A percentile compares a stretch with the other conserved stretches of the same genome.
phyloP scores from a whole-genome alignment of 1,140 invertebrate genomes.

The Drosophila burlai region DNA sequence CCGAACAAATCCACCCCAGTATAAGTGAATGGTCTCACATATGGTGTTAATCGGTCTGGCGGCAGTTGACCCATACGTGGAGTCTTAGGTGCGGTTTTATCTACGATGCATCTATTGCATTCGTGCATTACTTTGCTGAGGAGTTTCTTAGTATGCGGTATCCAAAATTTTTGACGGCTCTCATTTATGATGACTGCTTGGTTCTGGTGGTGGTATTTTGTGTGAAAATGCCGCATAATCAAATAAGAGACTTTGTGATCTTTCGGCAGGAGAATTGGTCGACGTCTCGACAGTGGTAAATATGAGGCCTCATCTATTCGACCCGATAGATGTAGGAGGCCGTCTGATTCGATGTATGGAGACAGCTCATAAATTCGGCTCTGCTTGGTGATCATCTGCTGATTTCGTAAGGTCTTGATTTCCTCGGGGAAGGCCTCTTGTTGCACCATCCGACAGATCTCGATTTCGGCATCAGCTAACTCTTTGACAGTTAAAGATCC shows the following conservation, averaged over 20 bases:
- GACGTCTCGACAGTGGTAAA: not conserved
- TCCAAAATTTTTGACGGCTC: constrained; percentile 5
- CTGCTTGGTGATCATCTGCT: too few relatives aligned
- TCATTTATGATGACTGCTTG: not conserved
- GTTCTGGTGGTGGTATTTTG: not conserved
- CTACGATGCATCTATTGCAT: not conserved
- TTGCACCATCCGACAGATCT: not conserved
- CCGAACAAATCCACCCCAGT: too few relatives aligned
- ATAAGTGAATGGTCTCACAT: not conserved
- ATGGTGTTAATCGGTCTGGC: constrained; percentile 1
- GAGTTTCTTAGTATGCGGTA: not conserved
- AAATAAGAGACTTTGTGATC: not conserved
- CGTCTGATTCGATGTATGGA: too few relatives aligned
- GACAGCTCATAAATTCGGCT: too few relatives aligned
- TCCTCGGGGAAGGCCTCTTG: not conserved
- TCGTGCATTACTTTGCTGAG: constrained; percentile 6
- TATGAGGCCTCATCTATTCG: too few relatives aligned
- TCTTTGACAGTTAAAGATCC: not conserved
- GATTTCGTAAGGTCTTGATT: not conserved
- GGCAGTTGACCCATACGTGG: not conserved
- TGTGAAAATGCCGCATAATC: not conserved
- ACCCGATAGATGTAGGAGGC: too few relatives aligned
- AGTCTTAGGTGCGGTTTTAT: not conserved
- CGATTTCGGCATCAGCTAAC: too few relatives aligned
- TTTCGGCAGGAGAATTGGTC: not conserved